Evolutionary conservation across 1,140 invertebrate genomes (phyloP), one percentile per base, ranked within the genome.

Genomic region (Drepana arcuata): DNA sequence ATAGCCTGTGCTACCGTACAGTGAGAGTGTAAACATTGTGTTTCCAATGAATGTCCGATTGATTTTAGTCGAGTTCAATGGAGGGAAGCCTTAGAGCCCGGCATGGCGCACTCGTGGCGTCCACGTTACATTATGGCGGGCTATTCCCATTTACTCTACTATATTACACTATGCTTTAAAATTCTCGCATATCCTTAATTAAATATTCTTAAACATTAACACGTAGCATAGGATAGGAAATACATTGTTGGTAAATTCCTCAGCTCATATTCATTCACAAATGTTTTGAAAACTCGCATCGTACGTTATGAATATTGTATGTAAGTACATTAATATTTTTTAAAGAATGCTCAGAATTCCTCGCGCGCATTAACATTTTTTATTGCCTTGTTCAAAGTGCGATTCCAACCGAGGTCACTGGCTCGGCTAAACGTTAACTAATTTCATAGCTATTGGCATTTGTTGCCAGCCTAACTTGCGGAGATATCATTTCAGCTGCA

Each of bases 101-200:
- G 60, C 56, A 59, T 65, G 57, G 56, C 59, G 72, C 52, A 68
- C 67, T 80, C 75, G 75, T 80, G 75, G 75, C 75, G 71, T 74
- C 69, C 53, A 72, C 71, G 63, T 61, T 67, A 65, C 63, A 57
- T 65, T 74, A 66, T 74, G 75, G 70, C 72, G 70, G 62, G 65
- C 50, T 57, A 61, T 54, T n/a, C n/a, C n/a, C n/a, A n/a, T n/a
- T n/a, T n/a, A n/a, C n/a, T n/a, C n/a, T n/a, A n/a, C n/a, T n/a
- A n/a, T n/a, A n/a, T n/a, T n/a, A n/a, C n/a, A n/a, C n/a, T n/a
- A n/a, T n/a, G n/a, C n/a, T n/a, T n/a, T n/a, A 35, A 44, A 40
- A 40, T 40, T 27, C 36, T 26, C 11, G 11, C 10, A 16, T 13
- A 25, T 15, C 12, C 28, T 23, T 24, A 9, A 18, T 27, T 34